A percentile compares a stretch with the other conserved stretches of the same genome.
These are phyloP conservation scores for Amphimallon solstitiale DNA, from an alignment of 2,888 invertebrate genomes.

Conservation along the genomic window DNA sequence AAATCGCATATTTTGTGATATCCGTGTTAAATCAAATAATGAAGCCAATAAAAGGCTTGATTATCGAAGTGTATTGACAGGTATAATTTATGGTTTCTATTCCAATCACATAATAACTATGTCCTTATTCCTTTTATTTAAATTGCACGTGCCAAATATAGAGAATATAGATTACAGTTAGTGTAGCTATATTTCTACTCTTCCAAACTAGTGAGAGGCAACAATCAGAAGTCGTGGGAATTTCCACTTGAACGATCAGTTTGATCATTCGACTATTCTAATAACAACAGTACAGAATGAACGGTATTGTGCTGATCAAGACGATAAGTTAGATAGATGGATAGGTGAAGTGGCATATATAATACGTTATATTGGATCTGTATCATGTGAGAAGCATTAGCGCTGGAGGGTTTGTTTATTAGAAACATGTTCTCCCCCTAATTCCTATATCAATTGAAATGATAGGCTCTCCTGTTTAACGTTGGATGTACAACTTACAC, in stretches of 20 bases:
- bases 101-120: too few relatives aligned
- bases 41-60: too few relatives aligned
- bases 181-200: neutral
- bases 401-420: conserved; percentile 57
- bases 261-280: conserved; percentile 26
- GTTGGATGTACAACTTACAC: conserved; percentile 39
- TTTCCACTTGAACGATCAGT: conserved; percentile 21
- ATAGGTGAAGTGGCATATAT: neutral
- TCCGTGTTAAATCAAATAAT: too few relatives aligned
- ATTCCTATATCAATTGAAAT: conserved; percentile 61
- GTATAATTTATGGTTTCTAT: too few relatives aligned
- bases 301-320: conserved; percentile 17
- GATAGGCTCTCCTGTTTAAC: conserved; percentile 55
- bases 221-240: conserved; percentile 18
- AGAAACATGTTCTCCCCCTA: conserved; percentile 58
- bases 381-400: conserved; percentile 59
- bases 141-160: conserved; percentile 12
- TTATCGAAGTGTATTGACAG: too few relatives aligned
- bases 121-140: conserved; percentile 6
- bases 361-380: conserved; percentile 22
- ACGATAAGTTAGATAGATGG: conserved; percentile 1
- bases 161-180: conserved; percentile 20
- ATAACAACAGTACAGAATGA: conserved; percentile 13
- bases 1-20: too few relatives aligned
- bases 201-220: neutral